A percentile compares a stretch with the other conserved stretches of the same genome.
Evolutionary conservation across 2,113 vertebrate species (phyloP).

Genomic region (Garra rufa): DNA sequence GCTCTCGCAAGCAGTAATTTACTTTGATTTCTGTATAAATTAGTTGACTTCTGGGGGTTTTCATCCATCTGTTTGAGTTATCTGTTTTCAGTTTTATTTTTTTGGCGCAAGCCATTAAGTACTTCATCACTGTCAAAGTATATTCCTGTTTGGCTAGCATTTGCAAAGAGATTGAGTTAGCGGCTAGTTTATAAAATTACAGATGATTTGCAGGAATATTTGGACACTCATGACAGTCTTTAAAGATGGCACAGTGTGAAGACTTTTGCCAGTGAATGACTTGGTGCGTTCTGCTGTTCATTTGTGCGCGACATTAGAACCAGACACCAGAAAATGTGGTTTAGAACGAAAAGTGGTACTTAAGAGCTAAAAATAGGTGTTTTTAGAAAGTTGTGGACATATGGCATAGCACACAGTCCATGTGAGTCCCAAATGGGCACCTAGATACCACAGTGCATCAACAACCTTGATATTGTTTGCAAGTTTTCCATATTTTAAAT

Average conservation of each 20-base stretch:
- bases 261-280: conserved; percentile 3
- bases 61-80: conserved; percentile 37
- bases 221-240: conserved; percentile 15
- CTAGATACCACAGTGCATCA: conserved; percentile 24
- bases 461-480: conserved; percentile 34
- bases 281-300: not conserved
- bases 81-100: not conserved
- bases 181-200: conserved; percentile 31
- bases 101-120: not conserved
- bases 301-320: not conserved
- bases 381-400: not conserved
- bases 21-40: conserved; percentile 8
- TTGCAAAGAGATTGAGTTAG: conserved; percentile 26
- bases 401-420: not conserved
- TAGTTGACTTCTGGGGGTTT: not conserved
- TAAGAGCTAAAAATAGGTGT: not conserved
- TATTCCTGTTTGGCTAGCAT: conserved; percentile 32
- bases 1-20: not conserved
- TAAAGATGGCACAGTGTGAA: not conserved
- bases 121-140: conserved; percentile 29
- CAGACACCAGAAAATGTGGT: not conserved
- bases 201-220: conserved; percentile 36
- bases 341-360: not conserved
- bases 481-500: conserved; percentile 45
- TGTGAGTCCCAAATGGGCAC: conserved; percentile 12